Evolutionary conservation across 2,888 invertebrate genomes (phyloP).

Genomic region (Rhynchonema sp.): DNA sequence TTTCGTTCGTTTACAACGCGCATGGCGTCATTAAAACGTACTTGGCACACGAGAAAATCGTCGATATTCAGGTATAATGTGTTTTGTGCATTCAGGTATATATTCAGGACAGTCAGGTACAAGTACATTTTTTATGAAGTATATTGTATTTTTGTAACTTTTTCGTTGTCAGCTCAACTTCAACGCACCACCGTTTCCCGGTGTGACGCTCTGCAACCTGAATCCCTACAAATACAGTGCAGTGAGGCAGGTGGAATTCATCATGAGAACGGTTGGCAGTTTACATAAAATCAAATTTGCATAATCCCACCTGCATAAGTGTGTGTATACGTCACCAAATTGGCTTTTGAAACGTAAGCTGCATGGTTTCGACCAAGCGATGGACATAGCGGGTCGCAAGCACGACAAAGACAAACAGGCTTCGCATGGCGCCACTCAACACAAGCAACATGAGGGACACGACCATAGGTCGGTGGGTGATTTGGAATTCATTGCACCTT

Average conservation of each 20-base stretch:
- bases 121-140: too few relatives aligned
- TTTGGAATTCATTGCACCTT: too few relatives aligned
- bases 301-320: too few relatives aligned
- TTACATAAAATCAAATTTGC: not conserved
- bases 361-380: slow-evolving; percentile 14
- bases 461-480: too few relatives aligned
- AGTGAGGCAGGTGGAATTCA: not conserved
- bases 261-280: not conserved
- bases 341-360: too few relatives aligned
- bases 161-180: not conserved
- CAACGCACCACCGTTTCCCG: not conserved
- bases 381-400: slow-evolving; percentile 13
- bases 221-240: not conserved
- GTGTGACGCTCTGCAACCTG: not conserved
- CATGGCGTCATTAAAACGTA: not conserved
- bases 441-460: not conserved
- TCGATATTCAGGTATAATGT: slow-evolving; percentile 2
- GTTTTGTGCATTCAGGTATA: too few relatives aligned
- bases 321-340: too few relatives aligned
- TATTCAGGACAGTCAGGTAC: too few relatives aligned
- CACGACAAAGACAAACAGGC: too few relatives aligned
- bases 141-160: not conserved
- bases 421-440: too few relatives aligned
- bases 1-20: not conserved
- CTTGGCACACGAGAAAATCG: slow-evolving; percentile 1